Conservation (phyloP, 1,140 invertebrate species). For the Maconellicoccus hirsutus region DNA sequence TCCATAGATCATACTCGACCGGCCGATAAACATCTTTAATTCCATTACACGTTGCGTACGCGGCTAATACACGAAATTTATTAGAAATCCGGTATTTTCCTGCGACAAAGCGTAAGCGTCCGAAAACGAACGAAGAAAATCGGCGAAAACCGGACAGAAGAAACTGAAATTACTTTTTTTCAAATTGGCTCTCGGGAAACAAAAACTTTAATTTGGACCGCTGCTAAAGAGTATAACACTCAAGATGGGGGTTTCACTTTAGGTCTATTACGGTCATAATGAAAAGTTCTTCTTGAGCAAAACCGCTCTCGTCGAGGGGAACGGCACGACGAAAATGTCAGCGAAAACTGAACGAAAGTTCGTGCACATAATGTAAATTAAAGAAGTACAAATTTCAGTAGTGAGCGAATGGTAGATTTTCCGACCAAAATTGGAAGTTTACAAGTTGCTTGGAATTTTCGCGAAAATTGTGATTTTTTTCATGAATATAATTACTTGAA, state of each 20-base stretch:
- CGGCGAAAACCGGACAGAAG: no score
- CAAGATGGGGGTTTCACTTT: not conserved
- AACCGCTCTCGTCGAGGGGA: not conserved
- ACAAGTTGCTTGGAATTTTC: no score
- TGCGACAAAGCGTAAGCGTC: no score
- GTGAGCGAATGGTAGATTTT: not conserved
- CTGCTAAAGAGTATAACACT: not conserved
- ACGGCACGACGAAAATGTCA: not conserved
- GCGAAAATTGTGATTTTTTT: no score
- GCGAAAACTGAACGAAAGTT: conserved; percentile 16
- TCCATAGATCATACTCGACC: not conserved
- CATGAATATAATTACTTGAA: no score
- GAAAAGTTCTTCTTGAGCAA: conserved; percentile 12
- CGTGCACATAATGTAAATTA: conserved; percentile 8
- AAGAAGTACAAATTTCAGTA: not conserved
- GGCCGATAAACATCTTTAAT: not conserved
- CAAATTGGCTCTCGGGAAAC: not conserved
- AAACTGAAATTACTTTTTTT: no score
- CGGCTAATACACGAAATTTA: not conserved
- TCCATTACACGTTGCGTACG: not conserved
- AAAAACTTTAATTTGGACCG: not conserved
- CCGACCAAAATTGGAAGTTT: no score
- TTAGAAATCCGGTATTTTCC: no score
- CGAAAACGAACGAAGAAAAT: no score
- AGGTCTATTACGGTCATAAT: not conserved